Conservation (phyloP, 2,888 invertebrate species). For the Nephrotoma flavescens region DNA sequence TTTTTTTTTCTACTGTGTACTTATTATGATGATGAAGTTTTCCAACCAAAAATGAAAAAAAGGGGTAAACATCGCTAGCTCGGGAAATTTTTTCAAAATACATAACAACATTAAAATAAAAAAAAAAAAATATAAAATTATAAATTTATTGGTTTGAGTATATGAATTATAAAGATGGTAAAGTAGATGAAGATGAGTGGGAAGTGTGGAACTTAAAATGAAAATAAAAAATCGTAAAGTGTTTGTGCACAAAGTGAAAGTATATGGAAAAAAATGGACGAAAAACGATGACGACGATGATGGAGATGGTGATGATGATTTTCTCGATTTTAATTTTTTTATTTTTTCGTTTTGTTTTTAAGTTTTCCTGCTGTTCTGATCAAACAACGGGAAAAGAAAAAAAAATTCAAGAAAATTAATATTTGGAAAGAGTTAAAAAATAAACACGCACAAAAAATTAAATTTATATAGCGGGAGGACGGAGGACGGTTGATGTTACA, state of each 20-base stretch:
- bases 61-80: background rate
- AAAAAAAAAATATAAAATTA: background rate
- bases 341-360: background rate
- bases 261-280: background rate
- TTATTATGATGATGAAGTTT: background rate
- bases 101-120: background rate
- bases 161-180: background rate
- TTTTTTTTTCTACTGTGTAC: background rate
- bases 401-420: background rate
- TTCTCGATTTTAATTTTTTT: background rate
- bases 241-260: background rate
- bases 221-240: background rate
- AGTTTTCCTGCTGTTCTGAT: background rate
- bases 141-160: background rate
- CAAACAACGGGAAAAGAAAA: background rate
- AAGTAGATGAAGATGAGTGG: background rate
- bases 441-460: background rate
- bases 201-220: background rate
- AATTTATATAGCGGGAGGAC: background rate
- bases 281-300: background rate
- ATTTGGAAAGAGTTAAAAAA: background rate
- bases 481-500: background rate
- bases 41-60: background rate
- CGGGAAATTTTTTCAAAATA: background rate
- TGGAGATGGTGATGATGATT: background rate